phyloP scores from a whole-genome alignment of 2,797 vertebrate genomes.

The Hirundo rustica region DNA sequence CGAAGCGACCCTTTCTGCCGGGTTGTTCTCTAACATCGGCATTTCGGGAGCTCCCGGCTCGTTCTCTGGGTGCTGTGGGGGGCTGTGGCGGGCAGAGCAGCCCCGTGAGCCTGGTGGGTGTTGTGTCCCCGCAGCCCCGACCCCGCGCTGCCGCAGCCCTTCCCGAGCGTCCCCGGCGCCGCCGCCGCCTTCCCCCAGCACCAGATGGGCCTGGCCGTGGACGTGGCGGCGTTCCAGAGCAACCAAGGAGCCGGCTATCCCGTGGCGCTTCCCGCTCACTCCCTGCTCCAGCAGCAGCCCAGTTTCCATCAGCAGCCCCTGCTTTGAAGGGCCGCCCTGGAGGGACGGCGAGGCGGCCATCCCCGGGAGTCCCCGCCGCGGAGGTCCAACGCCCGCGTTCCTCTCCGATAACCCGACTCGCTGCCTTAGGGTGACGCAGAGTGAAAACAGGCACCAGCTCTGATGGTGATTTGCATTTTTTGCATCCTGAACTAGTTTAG shows the following conservation, averaged over 20 bases:
- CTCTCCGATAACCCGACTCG: constrained; percentile 18
- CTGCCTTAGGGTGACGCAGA: not conserved
- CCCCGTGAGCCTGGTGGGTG: too few relatives aligned
- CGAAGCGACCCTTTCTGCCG: rapidly evolving
- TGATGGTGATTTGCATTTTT: constrained; percentile 6
- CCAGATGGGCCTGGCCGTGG: constrained; percentile 82
- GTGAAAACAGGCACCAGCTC: constrained; percentile 16
- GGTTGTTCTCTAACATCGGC: rapidly evolving
- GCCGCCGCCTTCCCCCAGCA: constrained; percentile 79
- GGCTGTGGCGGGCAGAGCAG: too few relatives aligned
- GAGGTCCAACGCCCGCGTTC: not conserved
- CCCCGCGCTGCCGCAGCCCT: constrained; percentile 71
- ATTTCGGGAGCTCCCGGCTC: rapidly evolving
- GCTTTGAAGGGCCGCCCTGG: constrained; percentile 71
- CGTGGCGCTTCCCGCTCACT: constrained; percentile 76
- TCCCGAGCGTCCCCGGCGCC: constrained; percentile 71
- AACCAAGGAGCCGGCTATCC: constrained; percentile 79
- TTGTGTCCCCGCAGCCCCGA: constrained; percentile 78
- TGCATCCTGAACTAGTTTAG: constrained; percentile 42
- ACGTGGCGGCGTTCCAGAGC: constrained; percentile 88
- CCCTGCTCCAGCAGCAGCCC: constrained; percentile 79
- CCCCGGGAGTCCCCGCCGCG: not conserved
- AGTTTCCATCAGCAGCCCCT: constrained; percentile 93
- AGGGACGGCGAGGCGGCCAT: rapidly evolving
- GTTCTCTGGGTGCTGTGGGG: not conserved